Conservation (phyloP, 2,113 vertebrate species). For the Anhinga rufa region DNA sequence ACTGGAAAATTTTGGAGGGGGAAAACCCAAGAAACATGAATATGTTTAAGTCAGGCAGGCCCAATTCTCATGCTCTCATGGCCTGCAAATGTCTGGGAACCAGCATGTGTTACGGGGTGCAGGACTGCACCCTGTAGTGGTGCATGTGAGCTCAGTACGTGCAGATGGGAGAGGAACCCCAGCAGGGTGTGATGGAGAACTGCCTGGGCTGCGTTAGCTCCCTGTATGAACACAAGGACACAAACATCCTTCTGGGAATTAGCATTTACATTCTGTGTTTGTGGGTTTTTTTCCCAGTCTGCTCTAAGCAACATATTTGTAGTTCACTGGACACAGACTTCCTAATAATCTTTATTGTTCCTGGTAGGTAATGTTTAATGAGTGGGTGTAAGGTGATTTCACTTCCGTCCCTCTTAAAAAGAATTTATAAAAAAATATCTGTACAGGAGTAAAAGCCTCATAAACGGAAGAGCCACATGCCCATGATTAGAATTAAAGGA, state of each 20-base stretch:
- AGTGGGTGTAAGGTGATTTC: background rate
- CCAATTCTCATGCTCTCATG: fast-evolving
- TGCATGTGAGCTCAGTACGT: background rate
- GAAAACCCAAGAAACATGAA: fast-evolving
- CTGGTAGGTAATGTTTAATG: background rate
- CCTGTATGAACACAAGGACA: background rate
- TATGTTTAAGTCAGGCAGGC: fast-evolving
- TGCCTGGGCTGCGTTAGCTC: background rate
- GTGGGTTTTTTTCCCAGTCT: background rate
- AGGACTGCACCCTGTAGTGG: background rate
- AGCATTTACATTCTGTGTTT: background rate
- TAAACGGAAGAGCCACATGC: background rate
- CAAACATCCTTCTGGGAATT: background rate
- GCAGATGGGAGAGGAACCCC: background rate
- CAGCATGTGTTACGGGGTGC: background rate
- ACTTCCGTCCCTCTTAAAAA: background rate
- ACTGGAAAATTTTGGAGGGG: background rate
- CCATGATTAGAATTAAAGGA: conserved; percentile 23
- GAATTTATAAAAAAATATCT: background rate
- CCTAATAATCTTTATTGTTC: background rate
- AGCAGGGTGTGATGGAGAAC: background rate
- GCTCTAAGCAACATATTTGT: background rate
- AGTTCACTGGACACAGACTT: background rate
- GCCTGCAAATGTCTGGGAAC: background rate
- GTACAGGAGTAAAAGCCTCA: background rate